Conservation (phyloP, 2,888 invertebrate genomes). For the Operophtera brumata region DNA sequence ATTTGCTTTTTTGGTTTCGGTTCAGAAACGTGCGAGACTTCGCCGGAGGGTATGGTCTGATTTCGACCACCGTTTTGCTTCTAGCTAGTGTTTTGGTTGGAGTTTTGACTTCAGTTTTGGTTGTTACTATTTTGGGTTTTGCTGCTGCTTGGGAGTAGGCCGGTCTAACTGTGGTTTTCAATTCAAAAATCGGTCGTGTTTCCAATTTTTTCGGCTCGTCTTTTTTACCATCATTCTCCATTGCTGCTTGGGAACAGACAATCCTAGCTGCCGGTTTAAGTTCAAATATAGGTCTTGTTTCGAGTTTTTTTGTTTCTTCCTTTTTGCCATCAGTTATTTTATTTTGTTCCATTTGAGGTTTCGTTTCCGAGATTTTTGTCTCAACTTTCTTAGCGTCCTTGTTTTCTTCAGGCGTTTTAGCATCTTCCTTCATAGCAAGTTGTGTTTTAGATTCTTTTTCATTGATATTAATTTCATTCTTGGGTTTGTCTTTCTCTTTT, state of each 20-base stretch:
- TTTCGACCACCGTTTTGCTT: conserved; percentile 74
- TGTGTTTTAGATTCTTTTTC: conserved; percentile 27
- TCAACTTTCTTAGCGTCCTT: conserved; percentile 13
- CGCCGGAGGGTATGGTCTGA: conserved; percentile 53
- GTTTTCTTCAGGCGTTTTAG: conserved; percentile 30
- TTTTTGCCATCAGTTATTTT: conserved; percentile 7
- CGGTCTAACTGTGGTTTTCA: conserved; percentile 52
- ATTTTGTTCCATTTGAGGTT: conserved; percentile 7
- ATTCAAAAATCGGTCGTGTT: conserved; percentile 42
- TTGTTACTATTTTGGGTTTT: conserved; percentile 63
- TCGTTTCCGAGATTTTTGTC: conserved; percentile 10
- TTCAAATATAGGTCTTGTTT: conserved; percentile 45
- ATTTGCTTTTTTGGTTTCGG: conserved; percentile 63
- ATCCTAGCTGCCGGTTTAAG: neutral
- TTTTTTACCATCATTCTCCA: conserved; percentile 8
- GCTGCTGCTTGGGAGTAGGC: conserved; percentile 78
- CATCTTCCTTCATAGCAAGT: conserved; percentile 41
- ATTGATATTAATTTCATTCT: conserved; percentile 13
- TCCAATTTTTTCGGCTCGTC: conserved; percentile 33
- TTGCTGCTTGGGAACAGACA: neutral
- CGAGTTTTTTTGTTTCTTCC: conserved; percentile 25
- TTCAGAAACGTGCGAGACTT: conserved; percentile 56
- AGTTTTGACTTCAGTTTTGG: conserved; percentile 62
- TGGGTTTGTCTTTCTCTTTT: conserved; percentile 31
- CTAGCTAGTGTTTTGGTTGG: conserved; percentile 52